phyloP scores from a whole-genome alignment of 2,113 vertebrate species.

The Nothoprocta perdicaria region DNA sequence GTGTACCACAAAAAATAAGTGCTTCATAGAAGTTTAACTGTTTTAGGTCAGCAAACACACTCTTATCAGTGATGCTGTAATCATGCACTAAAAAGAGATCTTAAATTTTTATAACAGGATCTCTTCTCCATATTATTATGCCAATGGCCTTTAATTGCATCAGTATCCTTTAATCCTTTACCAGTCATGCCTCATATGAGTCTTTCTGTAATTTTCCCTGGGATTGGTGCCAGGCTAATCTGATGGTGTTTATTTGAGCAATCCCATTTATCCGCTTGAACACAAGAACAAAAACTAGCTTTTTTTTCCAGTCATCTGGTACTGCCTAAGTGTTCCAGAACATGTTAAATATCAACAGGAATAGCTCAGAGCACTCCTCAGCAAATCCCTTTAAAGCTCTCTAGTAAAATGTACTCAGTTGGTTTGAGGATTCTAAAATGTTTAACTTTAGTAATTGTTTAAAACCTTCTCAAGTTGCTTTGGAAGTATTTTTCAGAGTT shows the following conservation, averaged over 20 bases:
- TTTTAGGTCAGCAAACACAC: not conserved
- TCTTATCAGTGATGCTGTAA: not conserved
- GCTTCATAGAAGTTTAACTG: not conserved
- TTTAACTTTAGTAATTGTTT: not conserved
- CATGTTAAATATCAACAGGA: not conserved
- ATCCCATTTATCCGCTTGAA: not conserved
- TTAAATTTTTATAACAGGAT: constrained; percentile 6
- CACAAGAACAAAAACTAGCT: not conserved
- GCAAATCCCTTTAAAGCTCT: not conserved
- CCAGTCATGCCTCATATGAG: not conserved
- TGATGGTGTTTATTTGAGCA: not conserved
- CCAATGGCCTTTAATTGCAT: not conserved
- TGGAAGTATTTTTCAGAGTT: not conserved
- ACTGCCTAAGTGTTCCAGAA: not conserved
- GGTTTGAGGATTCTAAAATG: not conserved
- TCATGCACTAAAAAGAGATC: not conserved
- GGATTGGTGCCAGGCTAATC: not conserved
- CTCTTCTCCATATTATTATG: not conserved
- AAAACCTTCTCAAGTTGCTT: not conserved
- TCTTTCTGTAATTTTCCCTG: not conserved
- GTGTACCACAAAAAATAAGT: not conserved
- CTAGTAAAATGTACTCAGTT: not conserved
- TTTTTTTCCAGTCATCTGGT: not conserved
- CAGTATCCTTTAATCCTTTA: constrained; percentile 15
- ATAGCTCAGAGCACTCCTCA: not conserved